Evolutionary conservation across 2,888 invertebrate genomes (phyloP).

Genomic region (Diachrysia chrysitis): DNA sequence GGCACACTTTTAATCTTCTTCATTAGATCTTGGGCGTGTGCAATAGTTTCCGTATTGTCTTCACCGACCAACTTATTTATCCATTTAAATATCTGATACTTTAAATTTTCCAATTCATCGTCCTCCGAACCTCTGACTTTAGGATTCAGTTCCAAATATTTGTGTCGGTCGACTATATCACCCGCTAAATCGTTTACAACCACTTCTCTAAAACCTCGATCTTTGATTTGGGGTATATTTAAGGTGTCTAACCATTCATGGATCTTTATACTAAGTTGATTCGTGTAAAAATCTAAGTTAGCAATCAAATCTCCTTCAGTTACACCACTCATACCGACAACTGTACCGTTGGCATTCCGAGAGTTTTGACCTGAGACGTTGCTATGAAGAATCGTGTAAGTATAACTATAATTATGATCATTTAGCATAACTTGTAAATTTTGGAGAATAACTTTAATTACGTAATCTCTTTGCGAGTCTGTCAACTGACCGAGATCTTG

Average conservation of each 20-base stretch:
- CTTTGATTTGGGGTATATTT: slow-evolving; percentile 54
- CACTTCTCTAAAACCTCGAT: slow-evolving; percentile 59
- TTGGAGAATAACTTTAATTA: slow-evolving; percentile 60
- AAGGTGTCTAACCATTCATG: slow-evolving; percentile 73
- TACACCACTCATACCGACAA: slow-evolving; percentile 43
- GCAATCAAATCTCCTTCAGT: slow-evolving; percentile 55
- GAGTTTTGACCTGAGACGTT: slow-evolving; percentile 33
- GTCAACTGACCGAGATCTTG: slow-evolving; percentile 60
- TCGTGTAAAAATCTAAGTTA: slow-evolving; percentile 61
- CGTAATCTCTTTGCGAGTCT: slow-evolving; percentile 59
- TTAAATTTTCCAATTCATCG: slow-evolving; percentile 76
- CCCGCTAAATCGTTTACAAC: slow-evolving; percentile 72
- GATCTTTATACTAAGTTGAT: slow-evolving; percentile 67
- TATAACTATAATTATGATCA: slow-evolving; percentile 44
- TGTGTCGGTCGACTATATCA: slow-evolving; percentile 77
- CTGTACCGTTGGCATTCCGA: slow-evolving; percentile 26
- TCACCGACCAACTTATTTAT: slow-evolving; percentile 73
- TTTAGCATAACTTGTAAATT: slow-evolving; percentile 53
- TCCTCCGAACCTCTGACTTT: slow-evolving; percentile 51
- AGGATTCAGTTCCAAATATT: slow-evolving; percentile 72
- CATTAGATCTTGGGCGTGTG: slow-evolving; percentile 70
- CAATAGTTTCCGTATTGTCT: slow-evolving; percentile 64
- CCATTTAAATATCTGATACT: slow-evolving; percentile 81
- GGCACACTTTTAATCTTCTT: slow-evolving; percentile 67
- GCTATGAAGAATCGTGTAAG: slow-evolving; percentile 62